Base-by-base conservation (phyloP, 1,140 invertebrate species). In the Orchesella cincta region DNA sequence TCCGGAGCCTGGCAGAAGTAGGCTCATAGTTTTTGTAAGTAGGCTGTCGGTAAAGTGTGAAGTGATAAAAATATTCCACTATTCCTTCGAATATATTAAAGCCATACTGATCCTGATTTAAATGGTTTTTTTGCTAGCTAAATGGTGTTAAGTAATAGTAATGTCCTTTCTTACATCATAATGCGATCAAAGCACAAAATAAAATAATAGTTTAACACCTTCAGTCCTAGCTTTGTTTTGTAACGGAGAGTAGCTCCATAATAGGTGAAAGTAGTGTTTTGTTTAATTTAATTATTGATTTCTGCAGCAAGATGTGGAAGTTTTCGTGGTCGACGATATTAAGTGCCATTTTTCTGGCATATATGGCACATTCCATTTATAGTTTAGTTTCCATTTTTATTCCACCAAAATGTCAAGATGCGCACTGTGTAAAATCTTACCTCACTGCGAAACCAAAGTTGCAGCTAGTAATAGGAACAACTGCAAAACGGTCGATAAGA, bases 281-380 rank as follows among this genome's bases (percentile, higher is more conserved):
- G n/a, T n/a, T n/a, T n/a, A n/a, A 12, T 31, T 12, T 26, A 64
- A 26, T 64, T 64, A 64, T 14, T 64, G 12, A 64, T 64, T 31
- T 12, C n/a, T 12, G n/a, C 1, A 34, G 34, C 5, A 46, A 73
- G 36, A 73, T 73, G 71, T 5, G 23, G 3, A 75, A 34, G 28
- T 75, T 75, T 75, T 89, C 88, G 28, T 81, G 89, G 80, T 88
- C 85, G 74, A 81, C 89, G 26, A 85, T 93, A 73, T 81, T 91
- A 72, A 88, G 88, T 74, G 87, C 89, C 79, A 83, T 90, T 80
- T 92, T 93, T 86, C 82, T 91, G 46, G 89, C 86, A 5, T 93
- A 93, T 83, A 89, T 93, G 76, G 82, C 87, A 33, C 89, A 93
- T 84, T 92, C 91, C 28, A 89, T 93, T 82, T 93, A 91, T 86